Evolutionary conservation across 2,113 vertebrate genomes (phyloP).

Genomic region (Morone saxatilis): DNA sequence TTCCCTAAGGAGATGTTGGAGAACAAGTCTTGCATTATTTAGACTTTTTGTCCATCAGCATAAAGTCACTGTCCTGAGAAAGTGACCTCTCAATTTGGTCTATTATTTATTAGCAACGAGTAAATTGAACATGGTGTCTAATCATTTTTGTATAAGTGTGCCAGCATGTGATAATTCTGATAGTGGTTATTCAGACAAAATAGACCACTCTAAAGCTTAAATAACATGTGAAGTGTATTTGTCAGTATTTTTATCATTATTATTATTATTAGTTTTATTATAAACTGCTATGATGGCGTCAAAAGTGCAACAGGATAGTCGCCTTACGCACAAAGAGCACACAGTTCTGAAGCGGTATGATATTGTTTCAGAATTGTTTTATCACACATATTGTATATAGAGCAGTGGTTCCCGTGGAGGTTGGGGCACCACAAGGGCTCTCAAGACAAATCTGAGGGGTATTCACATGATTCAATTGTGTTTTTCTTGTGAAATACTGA

Average conservation of each 20-base stretch:
- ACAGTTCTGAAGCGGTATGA: background rate
- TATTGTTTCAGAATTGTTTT: background rate
- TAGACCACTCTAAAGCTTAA: background rate
- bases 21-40: background rate
- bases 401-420: background rate
- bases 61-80: background rate
- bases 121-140: background rate
- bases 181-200: background rate
- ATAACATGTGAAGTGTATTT: background rate
- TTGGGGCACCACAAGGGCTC: background rate
- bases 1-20: background rate
- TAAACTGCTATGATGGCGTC: background rate
- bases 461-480: no score
- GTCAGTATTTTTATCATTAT: background rate
- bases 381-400: background rate
- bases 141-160: background rate
- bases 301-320: background rate
- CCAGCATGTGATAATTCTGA: background rate
- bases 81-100: background rate
- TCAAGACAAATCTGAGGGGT: background rate
- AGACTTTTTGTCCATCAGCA: background rate
- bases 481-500: background rate
- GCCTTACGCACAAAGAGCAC: background rate
- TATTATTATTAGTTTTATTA: no score
- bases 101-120: no score